phyloP scores from a whole-genome alignment of 2,888 invertebrate genomes.

The Zootermopsis nevadensis region DNA sequence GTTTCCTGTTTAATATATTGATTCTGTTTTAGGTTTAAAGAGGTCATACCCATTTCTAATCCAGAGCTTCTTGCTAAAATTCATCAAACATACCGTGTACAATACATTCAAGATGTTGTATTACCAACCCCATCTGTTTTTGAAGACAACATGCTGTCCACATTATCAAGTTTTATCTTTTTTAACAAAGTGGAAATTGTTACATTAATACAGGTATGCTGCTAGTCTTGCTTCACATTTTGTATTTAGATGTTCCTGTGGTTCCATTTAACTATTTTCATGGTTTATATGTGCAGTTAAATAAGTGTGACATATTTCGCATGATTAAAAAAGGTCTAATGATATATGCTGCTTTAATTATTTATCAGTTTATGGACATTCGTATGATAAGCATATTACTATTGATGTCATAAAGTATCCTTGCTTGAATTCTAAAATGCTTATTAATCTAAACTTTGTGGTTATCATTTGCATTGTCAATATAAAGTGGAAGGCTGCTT shows the following conservation, averaged over 20 bases:
- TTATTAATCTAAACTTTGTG: too few species aligned
- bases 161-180: slow-evolving; percentile 98
- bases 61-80: slow-evolving; percentile 96
- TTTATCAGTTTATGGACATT: too few species aligned
- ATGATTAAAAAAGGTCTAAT: too few species aligned
- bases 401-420: too few species aligned
- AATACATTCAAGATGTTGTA: slow-evolving; percentile 99
- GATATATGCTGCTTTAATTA: too few species aligned
- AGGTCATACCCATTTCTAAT: slow-evolving; percentile 95
- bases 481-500: not conserved
- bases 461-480: too few species aligned
- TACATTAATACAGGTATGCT: slow-evolving; percentile 81
- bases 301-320: too few species aligned
- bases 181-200: slow-evolving; percentile 99
- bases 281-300: not conserved
- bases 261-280: not conserved
- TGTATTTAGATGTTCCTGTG: not conserved
- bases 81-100: slow-evolving; percentile 99
- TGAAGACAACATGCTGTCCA: slow-evolving; percentile 98
- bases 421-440: too few species aligned
- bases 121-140: slow-evolving; percentile 98
- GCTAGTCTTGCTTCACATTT: too few species aligned
- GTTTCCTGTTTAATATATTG: not conserved
- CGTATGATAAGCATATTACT: too few species aligned
- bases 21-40: slow-evolving; percentile 73